Percentiles rank a stretch among this genome's conserved stretches.
These are phyloP conservation scores for Atopsyche davidsoni DNA, from an alignment of 1,140 invertebrate species.

Conservation along the genomic window DNA sequence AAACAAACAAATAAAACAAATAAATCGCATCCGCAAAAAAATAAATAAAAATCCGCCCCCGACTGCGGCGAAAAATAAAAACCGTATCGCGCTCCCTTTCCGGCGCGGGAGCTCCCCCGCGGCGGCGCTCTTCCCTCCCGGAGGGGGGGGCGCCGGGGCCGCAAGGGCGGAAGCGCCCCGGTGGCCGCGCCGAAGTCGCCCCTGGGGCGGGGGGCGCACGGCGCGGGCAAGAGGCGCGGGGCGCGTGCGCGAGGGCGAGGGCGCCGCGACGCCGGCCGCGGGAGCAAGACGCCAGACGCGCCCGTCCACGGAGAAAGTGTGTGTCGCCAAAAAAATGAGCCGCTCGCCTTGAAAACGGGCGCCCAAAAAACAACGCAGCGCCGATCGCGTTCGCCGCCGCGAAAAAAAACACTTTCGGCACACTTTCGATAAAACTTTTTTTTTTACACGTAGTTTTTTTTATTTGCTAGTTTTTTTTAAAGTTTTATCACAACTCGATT, in stretches of 20 bases:
- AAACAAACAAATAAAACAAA: constrained; percentile 15
- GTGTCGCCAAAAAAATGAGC: constrained; percentile 19
- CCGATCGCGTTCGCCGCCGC: background rate
- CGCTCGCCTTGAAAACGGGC: constrained; percentile 21
- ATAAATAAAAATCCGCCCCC: constrained; percentile 28
- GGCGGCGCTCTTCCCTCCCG: constrained; percentile 24
- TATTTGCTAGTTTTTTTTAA: background rate
- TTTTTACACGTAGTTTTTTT: too few relatives aligned
- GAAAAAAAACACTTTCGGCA: constrained; percentile 6
- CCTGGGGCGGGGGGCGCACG: background rate
- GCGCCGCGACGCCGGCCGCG: constrained; percentile 1
- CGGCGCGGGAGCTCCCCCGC: constrained; percentile 15
- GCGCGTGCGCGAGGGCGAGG: constrained; percentile 8
- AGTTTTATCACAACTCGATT: background rate
- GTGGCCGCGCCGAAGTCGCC: background rate
- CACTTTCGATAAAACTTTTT: constrained; percentile 12
- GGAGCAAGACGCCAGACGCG: constrained; percentile 19
- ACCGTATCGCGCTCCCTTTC: constrained; percentile 18
- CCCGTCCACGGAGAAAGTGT: constrained; percentile 21
- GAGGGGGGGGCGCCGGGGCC: background rate
- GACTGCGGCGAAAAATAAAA: constrained; percentile 28
- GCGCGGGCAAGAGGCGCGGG: constrained; percentile 9
- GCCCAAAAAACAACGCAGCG: constrained; percentile 9
- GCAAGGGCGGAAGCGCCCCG: constrained; percentile 1
- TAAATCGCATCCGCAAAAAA: constrained; percentile 17